Conservation (phyloP, 2,888 invertebrate species). For the Cerceris rybyensis region DNA sequence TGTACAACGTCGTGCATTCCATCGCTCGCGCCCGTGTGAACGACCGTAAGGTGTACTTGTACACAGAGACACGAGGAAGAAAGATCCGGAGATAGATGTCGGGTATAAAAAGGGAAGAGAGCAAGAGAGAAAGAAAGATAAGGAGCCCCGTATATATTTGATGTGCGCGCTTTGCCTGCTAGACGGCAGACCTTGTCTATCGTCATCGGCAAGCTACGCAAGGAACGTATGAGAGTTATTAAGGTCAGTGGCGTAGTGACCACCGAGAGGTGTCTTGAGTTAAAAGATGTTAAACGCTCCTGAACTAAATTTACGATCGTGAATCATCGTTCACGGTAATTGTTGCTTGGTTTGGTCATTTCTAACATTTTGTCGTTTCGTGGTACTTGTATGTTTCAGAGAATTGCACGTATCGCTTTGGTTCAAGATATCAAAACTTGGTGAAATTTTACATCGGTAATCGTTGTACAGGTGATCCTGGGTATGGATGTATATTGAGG, state of each 20-base stretch:
- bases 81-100: conserved; percentile 46
- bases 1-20: conserved; percentile 64
- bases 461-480: too few relatives aligned
- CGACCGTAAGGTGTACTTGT: conserved; percentile 67
- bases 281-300: neutral
- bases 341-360: too few relatives aligned
- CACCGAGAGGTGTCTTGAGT: conserved; percentile 29
- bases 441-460: too few relatives aligned
- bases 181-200: conserved; percentile 75
- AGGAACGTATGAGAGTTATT: conserved; percentile 75
- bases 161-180: conserved; percentile 69
- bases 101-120: conserved; percentile 37
- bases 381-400: too few relatives aligned
- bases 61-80: conserved; percentile 39
- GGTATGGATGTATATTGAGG: too few relatives aligned
- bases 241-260: conserved; percentile 75
- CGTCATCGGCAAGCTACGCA: conserved; percentile 74
- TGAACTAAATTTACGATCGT: neutral
- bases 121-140: conserved; percentile 20
- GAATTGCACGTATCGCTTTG: too few relatives aligned
- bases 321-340: neutral
- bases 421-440: too few relatives aligned
- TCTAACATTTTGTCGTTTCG: too few relatives aligned
- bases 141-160: conserved; percentile 57
- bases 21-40: conserved; percentile 67